Percentiles rank a stretch among this genome's conserved stretches.
phyloP scores from a whole-genome alignment of 2,113 vertebrate species.

The Grus americana region DNA sequence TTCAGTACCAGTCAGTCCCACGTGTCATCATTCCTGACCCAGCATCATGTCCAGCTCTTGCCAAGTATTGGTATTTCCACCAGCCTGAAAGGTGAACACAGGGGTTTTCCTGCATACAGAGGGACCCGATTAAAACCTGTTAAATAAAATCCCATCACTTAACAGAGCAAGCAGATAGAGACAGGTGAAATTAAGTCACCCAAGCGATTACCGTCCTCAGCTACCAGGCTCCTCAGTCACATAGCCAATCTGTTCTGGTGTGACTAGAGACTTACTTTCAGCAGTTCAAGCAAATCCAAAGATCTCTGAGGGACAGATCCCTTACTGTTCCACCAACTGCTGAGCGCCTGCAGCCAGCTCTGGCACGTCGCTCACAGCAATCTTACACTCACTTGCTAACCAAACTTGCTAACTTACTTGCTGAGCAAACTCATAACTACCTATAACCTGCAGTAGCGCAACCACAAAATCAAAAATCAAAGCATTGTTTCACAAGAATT shows the following conservation, averaged over 20 bases:
- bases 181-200: not conserved
- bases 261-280: not conserved
- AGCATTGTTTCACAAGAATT: conserved; percentile 34
- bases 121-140: not conserved
- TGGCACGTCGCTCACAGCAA: not conserved
- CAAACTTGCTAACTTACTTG: not conserved
- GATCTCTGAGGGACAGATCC: not conserved
- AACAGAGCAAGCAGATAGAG: not conserved
- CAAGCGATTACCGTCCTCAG: not conserved
- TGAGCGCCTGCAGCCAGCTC: not conserved
- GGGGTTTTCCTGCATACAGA: not conserved
- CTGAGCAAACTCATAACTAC: not conserved
- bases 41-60: not conserved
- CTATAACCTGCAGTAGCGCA: not conserved
- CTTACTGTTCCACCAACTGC: not conserved
- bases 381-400: not conserved
- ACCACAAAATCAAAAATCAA: conserved; percentile 3
- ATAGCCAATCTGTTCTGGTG: not conserved
- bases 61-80: not conserved
- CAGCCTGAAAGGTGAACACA: not conserved
- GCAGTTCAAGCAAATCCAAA: not conserved
- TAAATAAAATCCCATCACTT: not conserved
- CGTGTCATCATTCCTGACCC: not conserved
- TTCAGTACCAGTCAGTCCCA: not conserved
- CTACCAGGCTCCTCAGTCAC: not conserved